phyloP scores from a whole-genome alignment of 2,797 vertebrate species.

The Mionectes olivaceus region DNA sequence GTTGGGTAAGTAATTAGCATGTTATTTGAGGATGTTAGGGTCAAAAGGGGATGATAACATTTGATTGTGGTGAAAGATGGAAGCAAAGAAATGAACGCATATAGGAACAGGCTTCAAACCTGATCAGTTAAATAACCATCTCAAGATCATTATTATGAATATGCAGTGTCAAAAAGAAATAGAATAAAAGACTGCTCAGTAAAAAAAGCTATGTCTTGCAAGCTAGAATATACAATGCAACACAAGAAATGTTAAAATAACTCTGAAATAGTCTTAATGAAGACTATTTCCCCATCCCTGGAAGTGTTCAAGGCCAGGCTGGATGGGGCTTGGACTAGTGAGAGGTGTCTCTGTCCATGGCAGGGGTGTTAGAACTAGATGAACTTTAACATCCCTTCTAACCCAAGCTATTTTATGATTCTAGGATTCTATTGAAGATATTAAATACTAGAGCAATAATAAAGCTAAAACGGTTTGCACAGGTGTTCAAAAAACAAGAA shows the following conservation, averaged over 20 bases:
- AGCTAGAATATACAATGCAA: not conserved
- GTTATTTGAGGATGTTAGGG: not conserved
- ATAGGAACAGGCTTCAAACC: not conserved
- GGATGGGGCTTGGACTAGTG: not conserved
- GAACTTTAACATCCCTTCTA: not conserved
- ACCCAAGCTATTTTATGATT: not conserved
- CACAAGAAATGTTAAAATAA: not conserved
- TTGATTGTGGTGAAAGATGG: not conserved
- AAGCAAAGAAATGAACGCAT: not conserved
- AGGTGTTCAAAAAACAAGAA: not conserved
- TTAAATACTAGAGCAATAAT: not conserved
- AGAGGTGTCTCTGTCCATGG: not conserved
- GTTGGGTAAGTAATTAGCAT: not conserved
- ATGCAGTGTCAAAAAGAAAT: not conserved
- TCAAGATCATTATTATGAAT: not conserved
- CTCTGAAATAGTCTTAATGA: not conserved
- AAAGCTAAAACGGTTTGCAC: not conserved
- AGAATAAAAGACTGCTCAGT: not conserved
- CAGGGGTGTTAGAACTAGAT: accelerated
- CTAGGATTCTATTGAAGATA: not conserved
- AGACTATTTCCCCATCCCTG: not conserved
- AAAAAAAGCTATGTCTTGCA: not conserved
- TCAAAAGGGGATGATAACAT: not conserved
- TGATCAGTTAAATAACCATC: not conserved
- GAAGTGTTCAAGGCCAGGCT: not conserved